Base-by-base conservation (phyloP, 2,113 vertebrate genomes). In the Leptosomus discolor region DNA sequence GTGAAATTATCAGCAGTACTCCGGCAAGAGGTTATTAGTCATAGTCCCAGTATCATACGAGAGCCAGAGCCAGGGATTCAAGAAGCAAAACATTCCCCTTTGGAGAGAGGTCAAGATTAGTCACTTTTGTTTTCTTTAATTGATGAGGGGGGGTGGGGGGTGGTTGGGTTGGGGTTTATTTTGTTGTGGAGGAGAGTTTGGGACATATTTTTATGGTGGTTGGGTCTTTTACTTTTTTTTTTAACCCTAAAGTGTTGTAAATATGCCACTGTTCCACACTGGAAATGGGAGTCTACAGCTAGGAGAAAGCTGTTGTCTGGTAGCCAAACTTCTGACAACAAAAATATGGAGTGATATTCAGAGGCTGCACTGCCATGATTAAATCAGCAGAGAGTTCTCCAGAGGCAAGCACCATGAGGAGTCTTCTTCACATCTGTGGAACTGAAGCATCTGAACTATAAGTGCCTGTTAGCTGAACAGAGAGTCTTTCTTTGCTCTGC, bases 1-100 rank as follows among this genome's bases (percentile, higher is more conserved):
- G 96, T 96, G 96, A 97, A 97, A 97, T 97, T 97, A 97, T 97
- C 97, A 97, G 94, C 97, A 96, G 94, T 92, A 15, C 80, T 88
- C 86, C 60, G 4, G 94, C 94, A 92, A 96, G 97, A 90, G 68
- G 91, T 91, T 96, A 96, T 97, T 97, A 97, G 92, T 97, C 94
- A 96, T 95, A 96, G 96, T 90, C 92, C 93, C 92, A 95, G 94
- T 96, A 97, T 97, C 96, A 90, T 94, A 90, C 3, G 2, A 96
- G 78, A 95, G 54, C 73, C 85, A 88, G 92, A 97, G 97, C 95
- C 96, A 97, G 95, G 78, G 96, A 94, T 96, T 96, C 96, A 96
- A 96, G 85, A 97, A 98, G 88, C 85, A 89, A 97, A 97, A 97
- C 95, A 97, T 93, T 96, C 94, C 74, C 69, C 90, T 96, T 95